Percentiles rank a stretch among this genome's conserved stretches.
phyloP scores from a whole-genome alignment of 2,113 vertebrate genomes.

The Neogale vison region DNA sequence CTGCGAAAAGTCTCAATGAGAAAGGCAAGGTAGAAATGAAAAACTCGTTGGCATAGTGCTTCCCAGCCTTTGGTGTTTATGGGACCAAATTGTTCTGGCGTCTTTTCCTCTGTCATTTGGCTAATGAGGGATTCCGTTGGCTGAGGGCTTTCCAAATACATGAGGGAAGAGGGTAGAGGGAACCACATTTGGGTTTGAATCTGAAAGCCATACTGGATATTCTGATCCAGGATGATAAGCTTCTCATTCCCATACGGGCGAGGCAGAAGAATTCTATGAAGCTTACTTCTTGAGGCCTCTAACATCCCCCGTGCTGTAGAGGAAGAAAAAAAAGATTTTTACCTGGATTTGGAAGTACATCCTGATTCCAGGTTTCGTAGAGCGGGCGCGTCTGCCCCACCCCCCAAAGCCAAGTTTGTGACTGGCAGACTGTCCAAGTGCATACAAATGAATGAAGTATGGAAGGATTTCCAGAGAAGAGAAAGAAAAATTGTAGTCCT shows the following conservation, averaged over 20 bases:
- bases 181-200: constrained; percentile 70
- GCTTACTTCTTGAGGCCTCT: constrained; percentile 29
- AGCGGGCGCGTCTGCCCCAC: constrained; percentile 72
- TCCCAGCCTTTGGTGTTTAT: constrained; percentile 67
- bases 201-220: constrained; percentile 75
- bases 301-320: constrained; percentile 56
- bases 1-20: background rate
- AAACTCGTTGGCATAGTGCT: background rate
- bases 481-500: constrained; percentile 40
- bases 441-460: constrained; percentile 78
- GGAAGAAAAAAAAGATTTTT: constrained; percentile 17
- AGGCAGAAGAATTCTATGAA: background rate
- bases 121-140: background rate
- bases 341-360: constrained; percentile 71
- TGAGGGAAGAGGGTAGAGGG: background rate
- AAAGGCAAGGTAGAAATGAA: constrained; percentile 58
- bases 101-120: constrained; percentile 36
- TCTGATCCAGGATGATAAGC: constrained; percentile 63
- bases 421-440: constrained; percentile 76
- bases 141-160: constrained; percentile 61
- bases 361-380: constrained; percentile 46
- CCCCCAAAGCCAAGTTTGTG: constrained; percentile 69
- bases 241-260: background rate
- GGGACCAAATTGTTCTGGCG: constrained; percentile 16
- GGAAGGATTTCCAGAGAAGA: constrained; percentile 74